These are phyloP conservation scores for Philotrypesis tridentata DNA, from an alignment of 1,140 invertebrate genomes.

Conservation along the genomic window DNA sequence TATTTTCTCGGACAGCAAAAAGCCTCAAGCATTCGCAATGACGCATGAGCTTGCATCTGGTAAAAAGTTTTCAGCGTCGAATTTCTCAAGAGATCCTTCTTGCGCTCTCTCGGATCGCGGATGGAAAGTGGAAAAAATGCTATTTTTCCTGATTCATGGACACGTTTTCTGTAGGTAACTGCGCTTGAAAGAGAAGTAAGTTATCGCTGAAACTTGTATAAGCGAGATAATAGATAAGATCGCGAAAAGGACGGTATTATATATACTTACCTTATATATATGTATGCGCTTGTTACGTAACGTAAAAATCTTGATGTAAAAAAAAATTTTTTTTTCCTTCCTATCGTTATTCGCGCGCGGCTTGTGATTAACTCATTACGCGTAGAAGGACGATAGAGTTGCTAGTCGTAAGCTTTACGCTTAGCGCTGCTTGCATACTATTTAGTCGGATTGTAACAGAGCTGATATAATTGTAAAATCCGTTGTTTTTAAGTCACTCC, in stretches of 20 bases:
- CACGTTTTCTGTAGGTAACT: background rate
- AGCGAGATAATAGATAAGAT: slow-evolving; percentile 26
- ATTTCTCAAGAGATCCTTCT: slow-evolving; percentile 16
- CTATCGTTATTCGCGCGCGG: background rate
- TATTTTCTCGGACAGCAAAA: background rate
- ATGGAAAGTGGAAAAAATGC: slow-evolving; percentile 20
- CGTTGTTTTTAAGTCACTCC: too few species aligned
- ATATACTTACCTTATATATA: too few species aligned
- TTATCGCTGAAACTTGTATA: slow-evolving; percentile 28
- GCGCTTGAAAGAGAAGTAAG: slow-evolving; percentile 12
- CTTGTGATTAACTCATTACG: too few species aligned
- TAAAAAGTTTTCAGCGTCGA: background rate
- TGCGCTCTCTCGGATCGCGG: background rate
- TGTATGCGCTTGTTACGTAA: background rate
- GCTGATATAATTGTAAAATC: too few species aligned
- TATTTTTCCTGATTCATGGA: slow-evolving; percentile 23
- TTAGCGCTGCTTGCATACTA: too few species aligned
- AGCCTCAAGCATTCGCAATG: background rate
- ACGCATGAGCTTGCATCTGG: background rate
- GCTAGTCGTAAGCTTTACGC: too few species aligned
- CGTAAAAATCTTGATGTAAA: background rate
- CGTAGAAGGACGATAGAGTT: too few species aligned
- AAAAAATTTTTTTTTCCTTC: background rate
- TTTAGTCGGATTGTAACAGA: too few species aligned
- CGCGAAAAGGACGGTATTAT: background rate